phyloP scores from a whole-genome alignment of 2,888 invertebrate genomes.

The Peribatodes rhomboidaria region DNA sequence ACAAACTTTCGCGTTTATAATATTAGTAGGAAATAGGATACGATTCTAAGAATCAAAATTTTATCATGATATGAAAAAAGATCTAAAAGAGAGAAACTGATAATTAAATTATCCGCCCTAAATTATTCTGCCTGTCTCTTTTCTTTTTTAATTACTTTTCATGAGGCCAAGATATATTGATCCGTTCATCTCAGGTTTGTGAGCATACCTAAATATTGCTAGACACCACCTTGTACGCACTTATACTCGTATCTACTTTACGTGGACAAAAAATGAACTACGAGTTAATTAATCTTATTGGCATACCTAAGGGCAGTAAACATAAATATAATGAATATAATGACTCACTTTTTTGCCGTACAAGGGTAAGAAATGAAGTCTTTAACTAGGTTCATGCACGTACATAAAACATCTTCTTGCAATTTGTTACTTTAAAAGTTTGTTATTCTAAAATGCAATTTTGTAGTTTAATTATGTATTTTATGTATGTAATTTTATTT shows the following conservation, averaged over 20 bases:
- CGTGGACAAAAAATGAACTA: not conserved
- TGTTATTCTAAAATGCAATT: not conserved
- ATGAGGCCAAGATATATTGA: too few relatives aligned
- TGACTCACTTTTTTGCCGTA: constrained; percentile 33
- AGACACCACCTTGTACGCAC: too few relatives aligned
- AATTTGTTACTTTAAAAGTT: not conserved
- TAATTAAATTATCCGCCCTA: not conserved
- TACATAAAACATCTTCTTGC: not conserved
- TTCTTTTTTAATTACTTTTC: too few relatives aligned
- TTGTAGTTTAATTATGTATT: too few relatives aligned
- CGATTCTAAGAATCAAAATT: too few relatives aligned
- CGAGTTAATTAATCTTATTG: constrained; percentile 17
- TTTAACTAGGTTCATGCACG: not conserved
- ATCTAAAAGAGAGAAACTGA: too few relatives aligned
- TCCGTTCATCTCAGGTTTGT: too few relatives aligned
- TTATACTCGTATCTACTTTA: not conserved
- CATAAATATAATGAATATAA: constrained; percentile 47
- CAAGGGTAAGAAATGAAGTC: constrained; percentile 23
- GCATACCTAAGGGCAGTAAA: constrained; percentile 32
- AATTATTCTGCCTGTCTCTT: too few relatives aligned
- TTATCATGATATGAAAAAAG: too few relatives aligned
- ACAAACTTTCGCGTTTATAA: too few relatives aligned
- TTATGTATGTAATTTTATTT: too few relatives aligned
- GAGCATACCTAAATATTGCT: not conserved
- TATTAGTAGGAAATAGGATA: too few relatives aligned